Conservation (phyloP, 2,797 vertebrate genomes). For the Syngnathus acus region DNA sequence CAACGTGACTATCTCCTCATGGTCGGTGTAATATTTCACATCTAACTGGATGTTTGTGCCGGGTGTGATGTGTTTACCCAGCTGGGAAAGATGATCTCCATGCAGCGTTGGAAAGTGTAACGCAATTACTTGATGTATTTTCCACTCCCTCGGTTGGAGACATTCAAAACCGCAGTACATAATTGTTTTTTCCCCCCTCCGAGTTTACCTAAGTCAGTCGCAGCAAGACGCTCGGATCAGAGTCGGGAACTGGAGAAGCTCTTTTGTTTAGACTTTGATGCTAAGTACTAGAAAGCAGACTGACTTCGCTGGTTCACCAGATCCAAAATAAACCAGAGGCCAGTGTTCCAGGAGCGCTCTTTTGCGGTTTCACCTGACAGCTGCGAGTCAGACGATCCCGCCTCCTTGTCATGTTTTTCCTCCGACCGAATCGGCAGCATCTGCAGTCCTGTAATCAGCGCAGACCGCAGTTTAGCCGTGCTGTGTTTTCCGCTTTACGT, state of each 20-base stretch:
- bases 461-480: constrained; percentile 55
- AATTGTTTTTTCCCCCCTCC: constrained; percentile 5
- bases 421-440: constrained; percentile 53
- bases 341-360: constrained; percentile 20
- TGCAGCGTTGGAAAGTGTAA: constrained; percentile 45
- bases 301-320: constrained; percentile 9
- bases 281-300: constrained; percentile 37
- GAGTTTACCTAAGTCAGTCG: not conserved
- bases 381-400: constrained; percentile 40
- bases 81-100: constrained; percentile 65
- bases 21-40: constrained; percentile 63
- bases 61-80: constrained; percentile 61
- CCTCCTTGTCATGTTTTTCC: constrained; percentile 47
- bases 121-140: constrained; percentile 63
- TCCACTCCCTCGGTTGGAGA: constrained; percentile 40
- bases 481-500: constrained; percentile 50
- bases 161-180: constrained; percentile 45
- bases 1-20: constrained; percentile 44
- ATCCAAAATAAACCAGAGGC: not conserved
- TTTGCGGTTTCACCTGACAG: constrained; percentile 57
- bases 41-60: constrained; percentile 62
- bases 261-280: constrained; percentile 42
- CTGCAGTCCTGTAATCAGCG: constrained; percentile 61
- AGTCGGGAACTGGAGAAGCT: constrained; percentile 25
- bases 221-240: not conserved